Conservation (phyloP, 2,113 vertebrate species). For the Sphaerodactylus townsendi region DNA sequence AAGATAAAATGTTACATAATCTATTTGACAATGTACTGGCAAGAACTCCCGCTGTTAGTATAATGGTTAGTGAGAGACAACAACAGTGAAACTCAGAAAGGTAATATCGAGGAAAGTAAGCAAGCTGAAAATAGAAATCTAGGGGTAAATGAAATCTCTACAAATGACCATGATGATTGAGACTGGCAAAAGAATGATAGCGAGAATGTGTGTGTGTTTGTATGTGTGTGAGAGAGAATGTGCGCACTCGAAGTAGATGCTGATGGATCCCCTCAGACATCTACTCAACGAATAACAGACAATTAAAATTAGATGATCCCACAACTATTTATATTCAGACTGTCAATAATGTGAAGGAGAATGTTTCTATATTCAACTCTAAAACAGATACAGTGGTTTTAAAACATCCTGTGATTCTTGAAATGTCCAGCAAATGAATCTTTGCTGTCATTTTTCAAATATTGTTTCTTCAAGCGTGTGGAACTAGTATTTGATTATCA, state of each 20-base stretch:
- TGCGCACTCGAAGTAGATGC: constrained; percentile 42
- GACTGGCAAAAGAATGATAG: constrained; percentile 52
- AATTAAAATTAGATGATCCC: constrained; percentile 67
- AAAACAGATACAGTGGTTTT: constrained; percentile 47
- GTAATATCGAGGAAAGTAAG: not conserved
- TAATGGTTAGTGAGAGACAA: rapidly evolving
- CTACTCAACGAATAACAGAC: constrained; percentile 67
- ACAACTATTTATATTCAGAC: constrained; percentile 69
- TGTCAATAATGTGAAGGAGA: constrained; percentile 72
- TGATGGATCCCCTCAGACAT: constrained; percentile 69
- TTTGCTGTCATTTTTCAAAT: constrained; percentile 26
- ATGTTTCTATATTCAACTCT: constrained; percentile 51
- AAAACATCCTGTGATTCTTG: constrained; percentile 48
- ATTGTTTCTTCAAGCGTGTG: constrained; percentile 17
- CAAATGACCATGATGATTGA: constrained; percentile 44
- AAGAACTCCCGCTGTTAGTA: not conserved
- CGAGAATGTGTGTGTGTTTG: constrained; percentile 52
- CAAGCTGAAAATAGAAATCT: constrained; percentile 7
- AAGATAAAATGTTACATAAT: not conserved
- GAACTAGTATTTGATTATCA: constrained; percentile 22
- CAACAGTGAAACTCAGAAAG: not conserved
- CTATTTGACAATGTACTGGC: not conserved
- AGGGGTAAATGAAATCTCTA: not conserved
- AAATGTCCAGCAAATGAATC: constrained; percentile 23
- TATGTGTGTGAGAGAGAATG: not conserved